Conservation (phyloP, 1,140 invertebrate species). For the Argopecten irradians region DNA sequence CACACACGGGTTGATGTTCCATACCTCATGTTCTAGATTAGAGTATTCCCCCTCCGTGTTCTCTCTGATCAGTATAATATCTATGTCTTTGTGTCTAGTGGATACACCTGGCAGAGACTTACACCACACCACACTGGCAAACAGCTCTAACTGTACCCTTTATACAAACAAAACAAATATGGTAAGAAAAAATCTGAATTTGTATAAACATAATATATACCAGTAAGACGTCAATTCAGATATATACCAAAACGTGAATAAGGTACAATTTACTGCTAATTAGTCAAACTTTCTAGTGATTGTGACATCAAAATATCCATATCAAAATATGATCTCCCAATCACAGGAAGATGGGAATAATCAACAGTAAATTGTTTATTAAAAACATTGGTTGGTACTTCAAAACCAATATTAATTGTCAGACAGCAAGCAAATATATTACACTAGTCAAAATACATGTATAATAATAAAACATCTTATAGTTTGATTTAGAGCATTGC, state of each 20-base stretch:
- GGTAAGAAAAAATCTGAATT: not conserved
- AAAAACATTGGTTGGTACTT: too few relatives aligned
- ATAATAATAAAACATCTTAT: too few relatives aligned
- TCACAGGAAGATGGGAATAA: not conserved
- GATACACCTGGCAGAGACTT: constrained; percentile 94
- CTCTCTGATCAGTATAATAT: constrained; percentile 97
- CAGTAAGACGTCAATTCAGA: not conserved
- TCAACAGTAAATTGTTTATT: not conserved
- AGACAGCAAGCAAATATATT: too few relatives aligned
- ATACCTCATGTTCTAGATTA: constrained; percentile 94
- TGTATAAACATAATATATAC: too few relatives aligned
- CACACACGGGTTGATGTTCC: not conserved
- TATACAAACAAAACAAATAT: constrained; percentile 41
- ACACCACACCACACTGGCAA: constrained; percentile 98
- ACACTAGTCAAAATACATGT: too few relatives aligned
- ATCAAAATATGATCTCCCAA: not conserved
- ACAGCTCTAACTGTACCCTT: constrained; percentile 91
- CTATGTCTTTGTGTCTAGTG: constrained; percentile 92
- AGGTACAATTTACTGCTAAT: too few relatives aligned
- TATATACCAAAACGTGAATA: not conserved
- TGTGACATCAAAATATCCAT: too few relatives aligned
- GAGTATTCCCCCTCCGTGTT: constrained; percentile 99
- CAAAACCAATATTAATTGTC: too few relatives aligned
- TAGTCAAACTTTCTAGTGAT: too few relatives aligned
- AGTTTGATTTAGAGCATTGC: too few relatives aligned